Conservation (phyloP, 2,113 vertebrate genomes). For the Chamaetylas fuelleborni region DNA sequence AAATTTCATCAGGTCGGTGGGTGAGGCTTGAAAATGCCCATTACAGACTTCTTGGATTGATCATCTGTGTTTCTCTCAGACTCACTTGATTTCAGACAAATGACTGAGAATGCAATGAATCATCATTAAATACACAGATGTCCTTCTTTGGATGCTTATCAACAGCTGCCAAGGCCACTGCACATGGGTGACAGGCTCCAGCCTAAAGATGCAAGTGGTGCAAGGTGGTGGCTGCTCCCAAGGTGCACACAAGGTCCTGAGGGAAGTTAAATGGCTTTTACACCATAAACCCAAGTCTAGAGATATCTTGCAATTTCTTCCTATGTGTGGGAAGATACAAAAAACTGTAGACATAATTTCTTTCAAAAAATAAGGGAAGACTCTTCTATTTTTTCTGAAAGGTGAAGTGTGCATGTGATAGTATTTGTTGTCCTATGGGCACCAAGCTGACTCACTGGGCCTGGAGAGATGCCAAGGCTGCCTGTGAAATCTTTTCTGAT, state of each 20-base stretch:
- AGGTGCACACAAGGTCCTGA: not conserved
- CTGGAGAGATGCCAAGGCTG: not conserved
- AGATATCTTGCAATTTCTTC: not conserved
- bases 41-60: not conserved
- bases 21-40: not conserved
- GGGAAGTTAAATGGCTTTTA: not conserved
- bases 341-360: not conserved
- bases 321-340: not conserved
- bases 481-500: not conserved
- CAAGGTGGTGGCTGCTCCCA: not conserved
- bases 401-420: too few relatives aligned
- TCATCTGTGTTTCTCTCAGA: not conserved
- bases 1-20: not conserved
- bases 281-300: not conserved
- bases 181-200: not conserved
- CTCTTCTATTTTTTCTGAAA: not conserved
- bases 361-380: not conserved
- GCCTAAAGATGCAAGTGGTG: not conserved
- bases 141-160: not conserved
- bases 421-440: rapidly evolving
- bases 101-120: slow-evolving; percentile 9
- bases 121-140: not conserved
- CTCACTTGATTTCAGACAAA: not conserved
- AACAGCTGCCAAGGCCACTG: not conserved
- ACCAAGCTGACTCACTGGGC: not conserved